Evolutionary conservation across 2,888 invertebrate species (phyloP).

Genomic region (Tenthredo notha): DNA sequence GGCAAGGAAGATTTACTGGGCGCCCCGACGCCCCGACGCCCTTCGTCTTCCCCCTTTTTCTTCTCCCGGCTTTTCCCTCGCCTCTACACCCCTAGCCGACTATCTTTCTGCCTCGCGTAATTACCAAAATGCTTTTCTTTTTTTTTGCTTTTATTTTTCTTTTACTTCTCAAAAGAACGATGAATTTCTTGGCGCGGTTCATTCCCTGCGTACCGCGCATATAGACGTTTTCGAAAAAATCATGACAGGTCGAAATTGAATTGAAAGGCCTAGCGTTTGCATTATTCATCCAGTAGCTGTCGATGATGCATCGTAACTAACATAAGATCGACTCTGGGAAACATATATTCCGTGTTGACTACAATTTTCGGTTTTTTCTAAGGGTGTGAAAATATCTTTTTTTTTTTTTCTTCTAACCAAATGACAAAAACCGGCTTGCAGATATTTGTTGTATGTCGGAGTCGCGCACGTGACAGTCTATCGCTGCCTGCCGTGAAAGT

Average conservation of each 20-base stretch:
- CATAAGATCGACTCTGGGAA: neutral
- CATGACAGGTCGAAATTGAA: neutral
- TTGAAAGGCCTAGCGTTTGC: neutral
- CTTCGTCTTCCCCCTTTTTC: slow-evolving; percentile 52
- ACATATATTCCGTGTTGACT: neutral
- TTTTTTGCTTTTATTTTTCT: neutral
- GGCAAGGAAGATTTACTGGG: slow-evolving; percentile 69
- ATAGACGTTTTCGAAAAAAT: neutral
- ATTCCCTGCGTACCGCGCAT: neutral
- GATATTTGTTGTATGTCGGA: neutral
- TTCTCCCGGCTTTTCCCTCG: slow-evolving; percentile 46
- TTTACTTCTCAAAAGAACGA: neutral
- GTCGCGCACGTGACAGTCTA: slow-evolving; percentile 23
- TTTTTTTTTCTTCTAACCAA: too few relatives aligned
- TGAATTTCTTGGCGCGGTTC: slow-evolving; percentile 24
- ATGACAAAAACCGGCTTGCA: neutral
- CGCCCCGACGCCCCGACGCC: slow-evolving; percentile 67
- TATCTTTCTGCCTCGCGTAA: slow-evolving; percentile 47
- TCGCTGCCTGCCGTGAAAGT: neutral
- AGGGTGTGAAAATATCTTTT: slow-evolving; percentile 5
- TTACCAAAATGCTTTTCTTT: slow-evolving; percentile 28
- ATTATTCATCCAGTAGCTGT: neutral
- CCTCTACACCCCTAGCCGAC: slow-evolving; percentile 26
- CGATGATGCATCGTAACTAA: neutral
- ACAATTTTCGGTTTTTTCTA: neutral